phyloP scores from a whole-genome alignment of 2,113 vertebrate genomes.

The Caretta caretta region DNA sequence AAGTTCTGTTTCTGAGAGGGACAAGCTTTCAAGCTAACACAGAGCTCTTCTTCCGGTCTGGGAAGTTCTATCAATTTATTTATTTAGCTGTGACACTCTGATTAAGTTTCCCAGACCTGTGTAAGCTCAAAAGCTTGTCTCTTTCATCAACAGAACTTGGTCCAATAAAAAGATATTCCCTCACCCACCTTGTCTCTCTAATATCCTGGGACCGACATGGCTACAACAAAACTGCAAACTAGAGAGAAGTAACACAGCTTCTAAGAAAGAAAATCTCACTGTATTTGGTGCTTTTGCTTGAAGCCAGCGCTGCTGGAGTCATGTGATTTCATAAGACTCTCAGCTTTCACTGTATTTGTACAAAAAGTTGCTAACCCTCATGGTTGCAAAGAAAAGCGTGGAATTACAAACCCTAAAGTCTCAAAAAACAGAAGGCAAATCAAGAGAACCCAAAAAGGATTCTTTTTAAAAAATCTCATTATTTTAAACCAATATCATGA shows the following conservation, averaged over 20 bases:
- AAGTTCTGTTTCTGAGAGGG: neutral
- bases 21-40: neutral
- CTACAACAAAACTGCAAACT: neutral
- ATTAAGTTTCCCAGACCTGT: neutral
- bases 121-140: neutral
- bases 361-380: neutral
- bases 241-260: neutral
- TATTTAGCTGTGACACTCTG: neutral
- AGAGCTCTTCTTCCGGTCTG: neutral
- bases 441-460: neutral
- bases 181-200: neutral
- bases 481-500: neutral
- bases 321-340: neutral
- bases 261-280: neutral
- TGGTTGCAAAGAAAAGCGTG: neutral
- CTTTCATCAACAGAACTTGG: neutral
- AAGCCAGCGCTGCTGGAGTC: neutral
- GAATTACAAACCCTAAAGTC: neutral
- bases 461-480: neutral
- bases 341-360: neutral
- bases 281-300: neutral
- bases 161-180: neutral
- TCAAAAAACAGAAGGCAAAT: neutral
- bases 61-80: neutral
- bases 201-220: neutral